A percentile compares a stretch with the other conserved stretches of the same genome.
Evolutionary conservation across 2,888 invertebrate species (phyloP).

Genomic region (Diogma glabrata): DNA sequence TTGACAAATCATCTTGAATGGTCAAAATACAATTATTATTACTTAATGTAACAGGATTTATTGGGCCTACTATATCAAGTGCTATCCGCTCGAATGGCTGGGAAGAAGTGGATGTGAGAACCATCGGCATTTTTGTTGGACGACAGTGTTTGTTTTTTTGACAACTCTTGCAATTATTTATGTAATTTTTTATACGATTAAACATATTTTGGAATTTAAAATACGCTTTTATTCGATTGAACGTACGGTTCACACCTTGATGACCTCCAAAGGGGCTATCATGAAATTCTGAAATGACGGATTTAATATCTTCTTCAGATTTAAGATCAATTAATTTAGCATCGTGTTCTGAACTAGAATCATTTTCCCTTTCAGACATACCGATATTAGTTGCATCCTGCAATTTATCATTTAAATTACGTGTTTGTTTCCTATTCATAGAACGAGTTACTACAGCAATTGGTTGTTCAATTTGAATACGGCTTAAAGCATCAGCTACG

Average conservation of each 20-base stretch:
- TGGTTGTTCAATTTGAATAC: no score
- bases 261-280: not conserved
- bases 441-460: not conserved
- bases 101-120: not conserved
- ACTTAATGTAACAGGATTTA: not conserved
- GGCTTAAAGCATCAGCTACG: no score
- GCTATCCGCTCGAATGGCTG: not conserved
- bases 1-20: not conserved
- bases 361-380: no score
- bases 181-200: not conserved
- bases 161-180: not conserved
- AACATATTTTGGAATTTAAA: not conserved
- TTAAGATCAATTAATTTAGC: no score
- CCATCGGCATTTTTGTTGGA: conserved; percentile 1
- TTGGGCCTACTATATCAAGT: not conserved
- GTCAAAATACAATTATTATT: not conserved
- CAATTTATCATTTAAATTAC: no score
- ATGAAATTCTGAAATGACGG: not conserved
- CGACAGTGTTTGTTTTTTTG: not conserved
- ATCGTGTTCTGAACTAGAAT: no score
- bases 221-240: not conserved
- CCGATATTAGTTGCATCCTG: no score
- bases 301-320: not conserved
- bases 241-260: not conserved
- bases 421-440: no score